Conservation (phyloP, 2,113 vertebrate genomes). For the Tapirus terrestris region DNA sequence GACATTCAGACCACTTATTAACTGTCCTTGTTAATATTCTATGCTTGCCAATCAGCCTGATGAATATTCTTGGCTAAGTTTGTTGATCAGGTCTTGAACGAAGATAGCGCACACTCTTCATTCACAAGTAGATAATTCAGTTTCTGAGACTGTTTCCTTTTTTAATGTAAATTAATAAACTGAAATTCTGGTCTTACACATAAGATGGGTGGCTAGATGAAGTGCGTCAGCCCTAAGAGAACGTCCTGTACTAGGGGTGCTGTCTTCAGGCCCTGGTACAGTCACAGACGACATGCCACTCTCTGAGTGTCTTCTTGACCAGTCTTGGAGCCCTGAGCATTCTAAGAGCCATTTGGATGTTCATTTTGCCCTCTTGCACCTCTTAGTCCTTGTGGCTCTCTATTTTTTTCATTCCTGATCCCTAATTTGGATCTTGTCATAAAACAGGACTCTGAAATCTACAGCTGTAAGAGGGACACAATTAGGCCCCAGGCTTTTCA, state of each 20-base stretch:
- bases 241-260: fast-evolving
- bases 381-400: not conserved
- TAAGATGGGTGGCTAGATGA: no score
- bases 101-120: not conserved
- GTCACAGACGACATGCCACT: fast-evolving
- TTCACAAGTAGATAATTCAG: not conserved
- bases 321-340: not conserved
- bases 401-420: not conserved
- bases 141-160: not conserved
- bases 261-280: not conserved
- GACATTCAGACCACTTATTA: not conserved
- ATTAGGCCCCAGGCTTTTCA: not conserved
- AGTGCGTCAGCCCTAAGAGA: not conserved
- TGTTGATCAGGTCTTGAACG: not conserved
- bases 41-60: not conserved
- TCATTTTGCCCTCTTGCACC: not conserved
- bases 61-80: not conserved
- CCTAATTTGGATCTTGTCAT: not conserved
- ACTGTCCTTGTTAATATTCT: not conserved
- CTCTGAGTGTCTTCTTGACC: not conserved
- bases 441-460: not conserved
- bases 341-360: not conserved
- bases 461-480: not conserved
- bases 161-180: not conserved
- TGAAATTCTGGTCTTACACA: not conserved